These are phyloP conservation scores for Pseudorectes ferrugineus DNA, from an alignment of 2,113 vertebrate species.

Conservation along the genomic window DNA sequence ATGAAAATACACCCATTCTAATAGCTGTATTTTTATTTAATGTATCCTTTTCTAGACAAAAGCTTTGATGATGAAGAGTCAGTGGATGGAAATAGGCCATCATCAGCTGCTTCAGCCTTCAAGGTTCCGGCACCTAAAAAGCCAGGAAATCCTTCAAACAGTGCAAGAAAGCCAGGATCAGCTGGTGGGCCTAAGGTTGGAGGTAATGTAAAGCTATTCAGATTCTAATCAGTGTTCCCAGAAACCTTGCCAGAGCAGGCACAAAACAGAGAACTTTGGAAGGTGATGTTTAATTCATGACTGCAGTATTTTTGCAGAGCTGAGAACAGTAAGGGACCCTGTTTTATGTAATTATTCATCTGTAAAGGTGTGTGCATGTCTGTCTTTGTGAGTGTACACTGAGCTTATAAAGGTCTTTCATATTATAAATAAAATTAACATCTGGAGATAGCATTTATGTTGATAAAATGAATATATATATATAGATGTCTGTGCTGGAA, in stretches of 20 bases:
- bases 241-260: neutral
- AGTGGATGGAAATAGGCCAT: constrained; percentile 92
- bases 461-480: neutral
- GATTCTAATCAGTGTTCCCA: constrained; percentile 5
- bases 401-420: neutral
- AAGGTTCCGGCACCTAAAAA: constrained; percentile 95
- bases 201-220: constrained; percentile 75
- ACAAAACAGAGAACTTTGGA: constrained; percentile 45
- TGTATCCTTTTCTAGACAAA: constrained; percentile 80
- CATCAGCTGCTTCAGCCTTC: constrained; percentile 87
- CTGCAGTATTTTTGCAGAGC: constrained; percentile 68
- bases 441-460: neutral
- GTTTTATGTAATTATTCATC: neutral
- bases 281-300: constrained; percentile 71
- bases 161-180: constrained; percentile 83
- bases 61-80: constrained; percentile 97
- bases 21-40: constrained; percentile 22
- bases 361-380: neutral
- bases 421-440: neutral
- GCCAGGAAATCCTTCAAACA: constrained; percentile 82
- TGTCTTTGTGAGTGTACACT: neutral
- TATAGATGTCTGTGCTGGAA: neutral
- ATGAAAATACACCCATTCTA: neutral
- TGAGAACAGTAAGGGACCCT: neutral
- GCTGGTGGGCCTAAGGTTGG: constrained; percentile 83